Evolutionary conservation across 2,113 vertebrate species (phyloP).

Genomic region (Mola mola): DNA sequence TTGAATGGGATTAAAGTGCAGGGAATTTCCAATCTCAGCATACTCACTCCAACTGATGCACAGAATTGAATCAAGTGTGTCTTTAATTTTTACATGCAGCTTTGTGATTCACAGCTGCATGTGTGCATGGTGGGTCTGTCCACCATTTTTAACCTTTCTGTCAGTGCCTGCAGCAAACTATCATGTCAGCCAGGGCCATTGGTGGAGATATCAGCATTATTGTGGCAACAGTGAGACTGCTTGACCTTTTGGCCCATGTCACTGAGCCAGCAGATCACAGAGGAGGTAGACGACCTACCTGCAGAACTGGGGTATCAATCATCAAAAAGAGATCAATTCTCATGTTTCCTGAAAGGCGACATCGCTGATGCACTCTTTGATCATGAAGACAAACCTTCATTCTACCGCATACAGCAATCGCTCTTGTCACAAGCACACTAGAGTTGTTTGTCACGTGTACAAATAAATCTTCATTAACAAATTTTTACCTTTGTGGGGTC

Average conservation of each 20-base stretch:
- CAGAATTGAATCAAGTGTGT: too few species aligned
- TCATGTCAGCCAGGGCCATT: constrained; percentile 81
- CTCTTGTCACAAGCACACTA: too few species aligned
- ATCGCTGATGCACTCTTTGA: constrained; percentile 38
- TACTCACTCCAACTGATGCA: too few species aligned
- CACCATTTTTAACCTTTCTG: constrained; percentile 79
- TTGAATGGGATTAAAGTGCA: too few species aligned
- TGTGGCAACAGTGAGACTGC: constrained; percentile 86
- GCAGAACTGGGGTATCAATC: constrained; percentile 39
- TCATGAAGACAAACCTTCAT: too few species aligned
- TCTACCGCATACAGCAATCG: too few species aligned
- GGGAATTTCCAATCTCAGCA: too few species aligned
- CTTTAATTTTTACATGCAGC: too few species aligned
- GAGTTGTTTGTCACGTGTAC: too few species aligned
- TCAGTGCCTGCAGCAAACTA: constrained; percentile 84
- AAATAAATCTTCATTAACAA: too few species aligned
- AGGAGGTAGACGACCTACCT: constrained; percentile 85
- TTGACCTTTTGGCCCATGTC: constrained; percentile 88
- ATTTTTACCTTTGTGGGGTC: too few species aligned
- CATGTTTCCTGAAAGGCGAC: not conserved
- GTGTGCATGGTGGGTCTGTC: not conserved
- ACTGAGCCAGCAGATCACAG: constrained; percentile 85
- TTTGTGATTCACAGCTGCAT: too few species aligned
- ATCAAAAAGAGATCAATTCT: constrained; percentile 29
- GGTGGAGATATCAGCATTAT: constrained; percentile 82